phyloP scores from a whole-genome alignment of 2,797 vertebrate species.

The Furcifer pardalis region DNA sequence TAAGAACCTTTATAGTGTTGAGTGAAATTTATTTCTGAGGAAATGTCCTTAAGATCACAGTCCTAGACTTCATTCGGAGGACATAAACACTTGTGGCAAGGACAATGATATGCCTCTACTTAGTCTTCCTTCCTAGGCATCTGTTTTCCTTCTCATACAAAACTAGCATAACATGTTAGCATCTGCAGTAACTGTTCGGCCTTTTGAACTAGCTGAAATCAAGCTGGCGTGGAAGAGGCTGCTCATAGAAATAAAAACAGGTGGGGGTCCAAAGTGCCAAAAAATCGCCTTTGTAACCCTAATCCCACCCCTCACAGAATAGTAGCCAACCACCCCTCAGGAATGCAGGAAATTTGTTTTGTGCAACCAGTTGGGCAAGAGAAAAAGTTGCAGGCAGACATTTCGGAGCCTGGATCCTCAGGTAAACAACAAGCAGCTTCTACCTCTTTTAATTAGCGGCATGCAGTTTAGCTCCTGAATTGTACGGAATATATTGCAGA shows the following conservation, averaged over 20 bases:
- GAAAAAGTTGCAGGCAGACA: background rate
- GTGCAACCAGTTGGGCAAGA: conserved; percentile 8
- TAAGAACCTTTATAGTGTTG: background rate
- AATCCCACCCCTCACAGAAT: conserved; percentile 11
- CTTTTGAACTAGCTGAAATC: background rate
- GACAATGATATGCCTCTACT: too few relatives aligned
- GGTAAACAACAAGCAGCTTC: background rate
- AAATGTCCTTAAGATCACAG: background rate
- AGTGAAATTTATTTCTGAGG: background rate
- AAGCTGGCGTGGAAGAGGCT: background rate
- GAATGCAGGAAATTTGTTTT: conserved; percentile 28
- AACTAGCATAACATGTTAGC: background rate
- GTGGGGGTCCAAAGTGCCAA: conserved; percentile 27
- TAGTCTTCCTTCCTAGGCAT: background rate
- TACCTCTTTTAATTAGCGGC: background rate
- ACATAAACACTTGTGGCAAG: background rate
- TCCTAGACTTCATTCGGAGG: background rate
- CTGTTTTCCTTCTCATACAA: background rate
- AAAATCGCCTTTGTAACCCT: background rate
- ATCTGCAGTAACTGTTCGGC: too few relatives aligned
- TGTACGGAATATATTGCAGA: too few relatives aligned
- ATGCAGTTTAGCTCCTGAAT: background rate
- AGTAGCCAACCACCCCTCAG: conserved; percentile 25
- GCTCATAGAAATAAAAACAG: background rate
- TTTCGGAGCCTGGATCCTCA: background rate